phyloP scores from a whole-genome alignment of 1,140 invertebrate genomes.

The Metaphire vulgaris region DNA sequence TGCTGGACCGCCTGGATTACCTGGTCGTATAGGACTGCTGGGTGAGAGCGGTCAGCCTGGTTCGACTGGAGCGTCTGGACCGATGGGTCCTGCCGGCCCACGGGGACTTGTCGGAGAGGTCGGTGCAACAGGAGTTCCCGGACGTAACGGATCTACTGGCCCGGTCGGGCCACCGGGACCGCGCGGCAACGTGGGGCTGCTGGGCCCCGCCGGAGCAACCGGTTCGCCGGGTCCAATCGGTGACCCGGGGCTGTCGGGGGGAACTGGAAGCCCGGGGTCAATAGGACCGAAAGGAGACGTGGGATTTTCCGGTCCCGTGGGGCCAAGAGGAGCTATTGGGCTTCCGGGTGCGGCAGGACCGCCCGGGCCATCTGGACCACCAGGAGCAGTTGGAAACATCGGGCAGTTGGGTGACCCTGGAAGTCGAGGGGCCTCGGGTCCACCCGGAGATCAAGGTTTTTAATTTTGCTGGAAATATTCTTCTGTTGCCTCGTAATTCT shows the following conservation, averaged over 20 bases:
- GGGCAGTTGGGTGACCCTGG: background rate
- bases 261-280: background rate
- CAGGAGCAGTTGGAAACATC: background rate
- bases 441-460: background rate
- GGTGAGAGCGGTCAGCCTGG: background rate
- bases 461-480: too few relatives aligned
- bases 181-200: background rate
- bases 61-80: constrained; percentile 1
- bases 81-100: background rate
- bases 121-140: constrained; percentile 9
- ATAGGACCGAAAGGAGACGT: background rate
- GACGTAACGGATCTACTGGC: constrained; percentile 5
- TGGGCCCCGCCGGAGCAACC: background rate
- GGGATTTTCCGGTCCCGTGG: background rate
- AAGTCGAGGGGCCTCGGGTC: background rate
- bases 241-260: background rate
- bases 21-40: background rate
- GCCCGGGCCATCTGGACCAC: background rate
- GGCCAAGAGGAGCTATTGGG: background rate
- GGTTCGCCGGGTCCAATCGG: constrained; percentile 6
- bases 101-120: background rate
- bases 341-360: background rate
- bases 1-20: constrained; percentile 10
- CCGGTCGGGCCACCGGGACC: constrained; percentile 3
- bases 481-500: too few relatives aligned